Conservation (phyloP, 35 echinoderm and acorn worm species). For the Anneissia japonica region DNA sequence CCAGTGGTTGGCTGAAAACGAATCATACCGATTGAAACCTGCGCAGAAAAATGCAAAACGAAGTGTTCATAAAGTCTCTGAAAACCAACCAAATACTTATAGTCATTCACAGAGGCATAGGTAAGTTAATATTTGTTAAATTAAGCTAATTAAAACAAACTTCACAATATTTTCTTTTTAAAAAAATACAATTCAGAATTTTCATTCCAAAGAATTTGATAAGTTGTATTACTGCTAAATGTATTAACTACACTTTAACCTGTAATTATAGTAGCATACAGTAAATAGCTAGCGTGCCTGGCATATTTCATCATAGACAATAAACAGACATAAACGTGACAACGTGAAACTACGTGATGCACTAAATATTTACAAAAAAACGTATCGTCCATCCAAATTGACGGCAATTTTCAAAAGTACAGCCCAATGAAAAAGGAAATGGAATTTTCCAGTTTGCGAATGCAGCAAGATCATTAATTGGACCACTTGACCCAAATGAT, state of each 20-base stretch:
- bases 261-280: too few species aligned
- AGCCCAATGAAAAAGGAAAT: neutral
- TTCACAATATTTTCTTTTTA: too few species aligned
- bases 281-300: too few species aligned
- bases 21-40: neutral
- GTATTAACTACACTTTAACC: too few species aligned
- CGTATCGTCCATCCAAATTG: conserved; percentile 6
- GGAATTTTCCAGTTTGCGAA: neutral
- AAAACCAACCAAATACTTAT: neutral
- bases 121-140: neutral
- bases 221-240: too few species aligned
- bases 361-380: neutral
- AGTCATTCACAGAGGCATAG: neutral
- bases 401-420: neutral
- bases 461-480: neutral
- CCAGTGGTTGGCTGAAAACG: neutral
- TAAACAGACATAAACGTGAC: neutral
- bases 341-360: neutral
- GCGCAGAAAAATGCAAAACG: neutral
- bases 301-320: neutral
- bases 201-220: too few species aligned
- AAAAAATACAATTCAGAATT: too few species aligned
- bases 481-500: neutral
- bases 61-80: neutral
- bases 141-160: too few species aligned